These are phyloP conservation scores for Zaprionus gabonicus DNA, from an alignment of 1,140 invertebrate genomes.

Conservation along the genomic window DNA sequence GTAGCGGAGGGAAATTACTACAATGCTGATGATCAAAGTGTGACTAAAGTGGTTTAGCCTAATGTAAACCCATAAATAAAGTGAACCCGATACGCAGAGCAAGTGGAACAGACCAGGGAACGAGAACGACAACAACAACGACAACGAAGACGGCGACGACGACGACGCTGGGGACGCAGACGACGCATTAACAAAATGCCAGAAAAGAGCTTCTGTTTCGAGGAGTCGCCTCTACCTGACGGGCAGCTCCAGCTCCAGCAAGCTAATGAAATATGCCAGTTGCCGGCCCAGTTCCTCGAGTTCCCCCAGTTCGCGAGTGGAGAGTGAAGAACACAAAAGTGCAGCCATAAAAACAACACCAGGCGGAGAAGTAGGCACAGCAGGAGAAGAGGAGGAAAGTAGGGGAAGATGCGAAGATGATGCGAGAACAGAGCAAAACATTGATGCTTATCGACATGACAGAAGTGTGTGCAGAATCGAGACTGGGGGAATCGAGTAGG, in stretches of 20 bases:
- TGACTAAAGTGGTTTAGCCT: slow-evolving; percentile 84
- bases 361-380: slow-evolving; percentile 46
- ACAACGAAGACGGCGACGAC: not conserved
- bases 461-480: slow-evolving; percentile 51
- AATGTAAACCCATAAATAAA: slow-evolving; percentile 84
- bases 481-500: not conserved
- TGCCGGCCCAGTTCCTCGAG: slow-evolving; percentile 22
- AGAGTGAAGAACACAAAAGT: slow-evolving; percentile 73
- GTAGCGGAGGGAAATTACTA: slow-evolving; percentile 38
- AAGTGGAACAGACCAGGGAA: slow-evolving; percentile 32
- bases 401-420: slow-evolving; percentile 41
- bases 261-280: slow-evolving; percentile 78
- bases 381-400: slow-evolving; percentile 9
- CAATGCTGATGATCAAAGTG: slow-evolving; percentile 83
- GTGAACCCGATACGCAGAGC: slow-evolving; percentile 33
- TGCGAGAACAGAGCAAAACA: slow-evolving; percentile 68
- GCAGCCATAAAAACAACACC: slow-evolving; percentile 83
- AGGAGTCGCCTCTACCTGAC: slow-evolving; percentile 52
- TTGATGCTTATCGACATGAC: slow-evolving; percentile 84
- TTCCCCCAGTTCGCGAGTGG: not conserved
- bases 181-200: slow-evolving; percentile 83
- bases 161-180: not conserved
- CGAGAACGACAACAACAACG: not conserved
- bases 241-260: not conserved
- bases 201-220: slow-evolving; percentile 83